Conservation (phyloP, 2,797 vertebrate species). For the Eospalax fontanierii region DNA sequence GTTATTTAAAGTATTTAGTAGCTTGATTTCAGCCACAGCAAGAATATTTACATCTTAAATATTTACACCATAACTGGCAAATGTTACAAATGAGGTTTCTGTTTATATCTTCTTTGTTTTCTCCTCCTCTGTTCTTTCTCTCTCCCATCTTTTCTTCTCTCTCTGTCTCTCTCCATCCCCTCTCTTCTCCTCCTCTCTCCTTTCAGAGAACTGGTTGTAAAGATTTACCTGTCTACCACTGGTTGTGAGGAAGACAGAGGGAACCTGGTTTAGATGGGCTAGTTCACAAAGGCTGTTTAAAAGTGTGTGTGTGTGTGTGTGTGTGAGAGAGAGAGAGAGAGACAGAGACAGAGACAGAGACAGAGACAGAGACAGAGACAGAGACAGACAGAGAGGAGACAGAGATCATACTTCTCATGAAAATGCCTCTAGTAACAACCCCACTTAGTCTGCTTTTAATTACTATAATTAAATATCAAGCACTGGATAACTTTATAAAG, state of each 20-base stretch:
- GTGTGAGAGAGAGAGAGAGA: too few relatives aligned
- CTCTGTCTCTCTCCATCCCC: background rate
- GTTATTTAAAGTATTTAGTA: slow-evolving; percentile 35
- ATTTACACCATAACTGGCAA: too few relatives aligned
- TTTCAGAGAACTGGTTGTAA: slow-evolving; percentile 17
- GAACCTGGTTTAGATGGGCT: background rate
- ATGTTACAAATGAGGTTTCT: background rate
- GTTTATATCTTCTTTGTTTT: background rate
- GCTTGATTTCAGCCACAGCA: background rate
- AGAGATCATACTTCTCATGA: background rate
- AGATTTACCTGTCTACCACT: background rate
- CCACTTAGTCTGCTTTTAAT: background rate
- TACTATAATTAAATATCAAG: background rate
- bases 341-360: too few relatives aligned
- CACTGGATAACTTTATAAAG: background rate
- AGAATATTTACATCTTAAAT: slow-evolving; percentile 10
- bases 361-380: too few relatives aligned
- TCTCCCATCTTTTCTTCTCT: background rate
- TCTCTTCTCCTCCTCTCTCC: background rate
- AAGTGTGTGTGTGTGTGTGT: background rate
- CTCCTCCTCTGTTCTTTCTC: background rate
- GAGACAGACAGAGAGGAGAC: too few relatives aligned
- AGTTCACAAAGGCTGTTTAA: background rate
- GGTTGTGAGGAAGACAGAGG: background rate
- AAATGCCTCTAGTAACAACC: background rate